Conservation (phyloP, 2,113 vertebrate species). For the Syngnathus floridae region DNA sequence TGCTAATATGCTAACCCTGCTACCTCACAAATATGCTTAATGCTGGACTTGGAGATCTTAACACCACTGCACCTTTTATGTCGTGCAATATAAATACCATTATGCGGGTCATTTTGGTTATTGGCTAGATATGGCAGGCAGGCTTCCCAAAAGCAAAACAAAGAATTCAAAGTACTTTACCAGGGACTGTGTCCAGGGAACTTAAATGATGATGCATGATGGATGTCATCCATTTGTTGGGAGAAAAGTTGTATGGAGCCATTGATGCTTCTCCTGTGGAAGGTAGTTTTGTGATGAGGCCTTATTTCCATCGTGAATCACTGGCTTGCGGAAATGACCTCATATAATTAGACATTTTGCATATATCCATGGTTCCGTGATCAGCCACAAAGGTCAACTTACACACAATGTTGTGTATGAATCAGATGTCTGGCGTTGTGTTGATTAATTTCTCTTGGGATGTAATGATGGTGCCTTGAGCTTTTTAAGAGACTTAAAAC, state of each 20-base stretch:
- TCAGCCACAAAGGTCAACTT: slow-evolving; percentile 24
- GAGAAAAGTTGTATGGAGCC: slow-evolving; percentile 22
- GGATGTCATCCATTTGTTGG: slow-evolving; percentile 26
- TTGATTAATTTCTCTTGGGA: slow-evolving; percentile 26
- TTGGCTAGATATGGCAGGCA: neutral
- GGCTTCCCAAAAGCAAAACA: slow-evolving; percentile 14
- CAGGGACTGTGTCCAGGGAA: slow-evolving; percentile 8
- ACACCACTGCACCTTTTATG: slow-evolving; percentile 31
- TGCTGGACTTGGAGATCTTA: slow-evolving; percentile 38
- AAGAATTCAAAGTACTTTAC: neutral
- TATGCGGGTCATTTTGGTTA: slow-evolving; percentile 15
- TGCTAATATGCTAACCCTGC: slow-evolving; percentile 46
- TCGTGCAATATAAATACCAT: slow-evolving; percentile 38
- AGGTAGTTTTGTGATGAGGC: slow-evolving; percentile 33
- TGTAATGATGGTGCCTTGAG: slow-evolving; percentile 19
- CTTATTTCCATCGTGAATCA: slow-evolving; percentile 61
- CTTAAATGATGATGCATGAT: slow-evolving; percentile 26
- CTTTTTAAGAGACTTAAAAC: neutral
- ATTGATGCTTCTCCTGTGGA: slow-evolving; percentile 27
- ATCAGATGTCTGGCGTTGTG: slow-evolving; percentile 12
- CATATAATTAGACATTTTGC: slow-evolving; percentile 52
- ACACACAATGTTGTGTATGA: slow-evolving; percentile 16
- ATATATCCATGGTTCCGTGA: slow-evolving; percentile 49
- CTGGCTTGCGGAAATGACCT: slow-evolving; percentile 34
- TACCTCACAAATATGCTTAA: slow-evolving; percentile 56